Percentiles rank a stretch among this genome's conserved stretches.
phyloP scores from a whole-genome alignment of 2,113 vertebrate genomes.

The pig (Sus scrofa) region T2T-Sscrofa CM000826.6:140734501-140735000 shows the following conservation, averaged over 20 bases:
- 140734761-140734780: conserved; percentile 65
- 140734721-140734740: background rate
- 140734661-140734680: background rate
- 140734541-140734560: background rate
- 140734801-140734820: conserved; percentile 84
- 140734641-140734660: background rate
- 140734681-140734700: background rate
- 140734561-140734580: background rate
- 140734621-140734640: background rate
- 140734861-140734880: conserved; percentile 88
- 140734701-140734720: background rate
- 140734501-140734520: background rate
- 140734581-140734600: background rate
- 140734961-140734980: conserved; percentile 91
- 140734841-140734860: conserved; percentile 71
- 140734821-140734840: conserved; percentile 84
- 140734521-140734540: background rate
- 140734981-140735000: conserved; percentile 92
- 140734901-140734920: conserved; percentile 85
- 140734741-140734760: background rate
- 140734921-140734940: conserved; percentile 86
- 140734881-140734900: conserved; percentile 86
- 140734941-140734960: conserved; percentile 86
- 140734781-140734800: conserved; percentile 71
- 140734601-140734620: background rate